Conservation (phyloP, 2,888 invertebrate species). For the Euplagia quadripunctaria region DNA sequence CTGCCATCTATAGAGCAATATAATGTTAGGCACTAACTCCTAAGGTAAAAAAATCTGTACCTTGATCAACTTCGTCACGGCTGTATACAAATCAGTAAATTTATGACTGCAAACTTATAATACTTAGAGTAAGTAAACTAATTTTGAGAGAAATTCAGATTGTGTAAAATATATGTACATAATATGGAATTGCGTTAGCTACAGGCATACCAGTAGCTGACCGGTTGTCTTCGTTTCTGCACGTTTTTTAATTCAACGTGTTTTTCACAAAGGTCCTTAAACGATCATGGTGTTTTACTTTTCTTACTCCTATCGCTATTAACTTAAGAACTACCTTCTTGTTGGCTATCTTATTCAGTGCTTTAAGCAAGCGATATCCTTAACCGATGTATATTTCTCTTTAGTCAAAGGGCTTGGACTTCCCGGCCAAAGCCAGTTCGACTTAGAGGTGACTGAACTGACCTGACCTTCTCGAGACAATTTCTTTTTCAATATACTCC, state of each 20-base stretch:
- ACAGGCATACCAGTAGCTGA: no score
- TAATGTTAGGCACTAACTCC: neutral
- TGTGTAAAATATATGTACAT: no score
- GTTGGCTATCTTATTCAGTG: neutral
- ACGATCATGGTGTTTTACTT: neutral
- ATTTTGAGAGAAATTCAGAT: no score
- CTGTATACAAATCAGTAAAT: neutral
- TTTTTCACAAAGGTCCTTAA: neutral
- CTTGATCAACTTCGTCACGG: neutral
- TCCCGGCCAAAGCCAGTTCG: neutral
- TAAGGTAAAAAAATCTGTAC: neutral
- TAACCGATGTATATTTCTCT: neutral
- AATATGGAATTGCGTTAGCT: no score
- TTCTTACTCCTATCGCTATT: neutral
- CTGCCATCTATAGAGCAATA: slow-evolving; percentile 68
- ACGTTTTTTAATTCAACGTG: no score
- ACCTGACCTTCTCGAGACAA: no score
- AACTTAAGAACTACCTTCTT: neutral
- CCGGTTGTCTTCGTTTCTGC: no score
- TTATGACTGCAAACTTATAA: no score
- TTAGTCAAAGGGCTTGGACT: neutral
- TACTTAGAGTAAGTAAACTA: no score
- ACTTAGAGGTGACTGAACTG: neutral
- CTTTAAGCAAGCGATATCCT: neutral
- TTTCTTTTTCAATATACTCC: no score